Percentiles rank a stretch among this genome's conserved stretches.
Evolutionary conservation across 1,140 invertebrate species (phyloP).

Genomic region (Papilio polytes): DNA sequence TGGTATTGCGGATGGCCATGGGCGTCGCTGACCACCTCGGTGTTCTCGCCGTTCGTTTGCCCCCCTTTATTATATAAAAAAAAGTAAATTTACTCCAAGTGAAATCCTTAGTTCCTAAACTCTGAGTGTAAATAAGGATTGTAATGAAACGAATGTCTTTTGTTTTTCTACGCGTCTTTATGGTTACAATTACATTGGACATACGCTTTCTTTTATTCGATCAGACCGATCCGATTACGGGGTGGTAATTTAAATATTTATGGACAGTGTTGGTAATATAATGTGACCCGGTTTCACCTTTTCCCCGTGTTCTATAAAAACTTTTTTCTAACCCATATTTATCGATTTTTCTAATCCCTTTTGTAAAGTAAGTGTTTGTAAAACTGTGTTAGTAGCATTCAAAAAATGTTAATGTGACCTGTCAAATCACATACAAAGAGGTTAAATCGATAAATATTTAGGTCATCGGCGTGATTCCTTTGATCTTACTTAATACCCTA

Average conservation of each 20-base stretch:
- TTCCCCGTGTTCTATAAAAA: background rate
- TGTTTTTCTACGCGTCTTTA: background rate
- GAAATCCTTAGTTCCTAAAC: background rate
- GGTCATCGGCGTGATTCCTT: constrained; percentile 17
- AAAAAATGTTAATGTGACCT: background rate
- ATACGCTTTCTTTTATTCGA: background rate
- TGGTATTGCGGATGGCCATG: no score
- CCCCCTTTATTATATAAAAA: no score
- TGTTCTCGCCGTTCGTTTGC: no score
- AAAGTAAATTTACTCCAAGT: no score
- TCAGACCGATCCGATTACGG: background rate
- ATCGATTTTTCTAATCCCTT: background rate
- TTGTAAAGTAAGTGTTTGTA: background rate
- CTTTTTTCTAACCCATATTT: background rate
- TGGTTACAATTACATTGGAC: background rate
- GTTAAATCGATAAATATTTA: constrained; percentile 2
- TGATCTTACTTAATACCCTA: background rate
- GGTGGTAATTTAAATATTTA: background rate
- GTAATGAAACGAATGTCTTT: background rate
- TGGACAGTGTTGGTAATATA: background rate
- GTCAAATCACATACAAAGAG: background rate
- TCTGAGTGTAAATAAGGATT: background rate
- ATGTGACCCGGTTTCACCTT: background rate
- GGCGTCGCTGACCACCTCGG: no score
- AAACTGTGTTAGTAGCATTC: background rate